A percentile compares a stretch with the other conserved stretches of the same genome.
phyloP scores from a whole-genome alignment of 2,888 invertebrate genomes.

The Philhelius pedissequus region DNA sequence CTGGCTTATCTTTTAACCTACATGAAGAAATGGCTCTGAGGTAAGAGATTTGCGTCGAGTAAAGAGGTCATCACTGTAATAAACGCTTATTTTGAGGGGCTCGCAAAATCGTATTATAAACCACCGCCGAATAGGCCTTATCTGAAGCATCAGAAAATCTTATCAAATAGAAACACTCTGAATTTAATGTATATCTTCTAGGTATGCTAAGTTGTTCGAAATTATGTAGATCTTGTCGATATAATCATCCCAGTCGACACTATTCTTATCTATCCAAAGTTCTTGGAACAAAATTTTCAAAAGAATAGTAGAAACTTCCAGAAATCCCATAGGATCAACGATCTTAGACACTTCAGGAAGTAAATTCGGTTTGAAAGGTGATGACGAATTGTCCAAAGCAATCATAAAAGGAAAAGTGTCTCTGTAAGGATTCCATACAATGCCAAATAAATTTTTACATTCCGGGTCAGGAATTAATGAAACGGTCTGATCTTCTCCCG shows the following conservation, averaged over 20 bases:
- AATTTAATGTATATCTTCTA: not conserved
- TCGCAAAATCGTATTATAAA: no score
- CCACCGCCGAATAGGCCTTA: no score
- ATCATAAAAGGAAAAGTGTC: not conserved
- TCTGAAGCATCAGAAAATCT: not conserved
- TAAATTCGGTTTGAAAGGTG: not conserved
- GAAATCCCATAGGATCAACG: slow-evolving; percentile 3
- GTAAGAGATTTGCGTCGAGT: no score
- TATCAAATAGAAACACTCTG: not conserved
- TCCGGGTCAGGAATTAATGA: not conserved
- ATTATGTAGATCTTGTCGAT: not conserved
- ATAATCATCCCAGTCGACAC: not conserved
- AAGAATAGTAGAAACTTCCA: not conserved
- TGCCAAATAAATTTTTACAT: not conserved
- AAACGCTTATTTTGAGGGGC: no score
- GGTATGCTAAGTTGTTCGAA: not conserved
- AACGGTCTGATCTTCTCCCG: not conserved
- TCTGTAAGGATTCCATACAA: not conserved
- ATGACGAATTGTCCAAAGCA: not conserved
- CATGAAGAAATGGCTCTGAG: no score
- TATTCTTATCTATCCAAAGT: no score
- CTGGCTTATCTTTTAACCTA: no score
- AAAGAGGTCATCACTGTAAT: no score
- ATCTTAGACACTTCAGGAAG: not conserved
- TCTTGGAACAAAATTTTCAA: no score